phyloP scores from a whole-genome alignment of 2,797 vertebrate genomes.

The Anguilla obscura region DNA sequence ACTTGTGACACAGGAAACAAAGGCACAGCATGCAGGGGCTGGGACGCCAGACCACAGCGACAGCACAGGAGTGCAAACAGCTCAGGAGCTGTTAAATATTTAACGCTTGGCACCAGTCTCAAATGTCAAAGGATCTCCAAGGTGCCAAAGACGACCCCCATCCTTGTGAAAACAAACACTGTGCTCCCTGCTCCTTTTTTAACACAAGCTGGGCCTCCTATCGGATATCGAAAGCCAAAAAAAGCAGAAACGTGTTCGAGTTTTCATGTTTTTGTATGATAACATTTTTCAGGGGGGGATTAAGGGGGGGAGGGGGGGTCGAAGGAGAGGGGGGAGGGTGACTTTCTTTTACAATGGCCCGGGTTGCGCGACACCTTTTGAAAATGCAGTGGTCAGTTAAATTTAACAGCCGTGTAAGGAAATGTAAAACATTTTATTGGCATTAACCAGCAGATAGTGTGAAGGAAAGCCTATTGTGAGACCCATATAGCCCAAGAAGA shows the following conservation, averaged over 20 bases:
- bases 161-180: conserved; percentile 51
- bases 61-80: conserved; percentile 53
- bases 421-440: conserved; percentile 68
- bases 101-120: conserved; percentile 52
- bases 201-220: conserved; percentile 37
- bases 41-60: conserved; percentile 40
- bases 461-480: conserved; percentile 59
- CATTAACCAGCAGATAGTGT: conserved; percentile 57
- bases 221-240: conserved; percentile 31
- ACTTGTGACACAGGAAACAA: conserved; percentile 47
- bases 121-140: conserved; percentile 46
- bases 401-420: conserved; percentile 63
- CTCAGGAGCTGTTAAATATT: conserved; percentile 57
- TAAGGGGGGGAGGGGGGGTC: conserved; percentile 32
- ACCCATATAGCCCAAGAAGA: conserved; percentile 37
- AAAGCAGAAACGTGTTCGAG: conserved; percentile 23
- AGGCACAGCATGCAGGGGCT: conserved; percentile 40
- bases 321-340: conserved; percentile 35
- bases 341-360: conserved; percentile 21
- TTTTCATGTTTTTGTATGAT: conserved; percentile 45
- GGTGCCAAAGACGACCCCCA: conserved; percentile 52
- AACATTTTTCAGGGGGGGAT: conserved; percentile 21
- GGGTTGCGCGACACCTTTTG: conserved; percentile 2
- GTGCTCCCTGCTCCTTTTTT: conserved; percentile 32
- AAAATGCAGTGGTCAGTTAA: conserved; percentile 27